These are phyloP conservation scores for Suricata suricatta DNA, from an alignment of 2,113 vertebrate genomes.

Conservation along the genomic window DNA sequence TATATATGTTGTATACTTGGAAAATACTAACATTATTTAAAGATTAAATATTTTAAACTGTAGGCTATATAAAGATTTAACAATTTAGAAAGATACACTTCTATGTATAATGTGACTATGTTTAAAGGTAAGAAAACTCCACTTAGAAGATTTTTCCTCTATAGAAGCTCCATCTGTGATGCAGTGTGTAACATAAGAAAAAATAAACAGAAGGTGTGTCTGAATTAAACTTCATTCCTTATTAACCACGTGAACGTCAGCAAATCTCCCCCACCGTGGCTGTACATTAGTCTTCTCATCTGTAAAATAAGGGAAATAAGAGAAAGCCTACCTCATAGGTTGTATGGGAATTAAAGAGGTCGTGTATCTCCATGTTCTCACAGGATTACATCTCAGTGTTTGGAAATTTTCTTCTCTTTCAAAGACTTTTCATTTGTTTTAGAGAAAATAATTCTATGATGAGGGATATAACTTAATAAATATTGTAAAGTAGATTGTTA, in stretches of 20 bases:
- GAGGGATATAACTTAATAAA: not conserved
- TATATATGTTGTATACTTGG: not conserved
- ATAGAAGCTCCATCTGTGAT: fast-evolving
- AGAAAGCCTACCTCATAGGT: not conserved
- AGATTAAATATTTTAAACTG: not conserved
- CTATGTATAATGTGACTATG: not conserved
- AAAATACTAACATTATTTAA: not conserved
- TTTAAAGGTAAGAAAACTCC: not conserved
- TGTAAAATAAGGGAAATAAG: not conserved
- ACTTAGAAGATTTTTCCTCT: not conserved
- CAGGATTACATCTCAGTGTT: not conserved
- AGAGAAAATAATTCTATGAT: not conserved
- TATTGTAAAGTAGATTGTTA: not conserved
- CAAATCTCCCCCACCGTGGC: not conserved
- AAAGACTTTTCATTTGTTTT: not conserved
- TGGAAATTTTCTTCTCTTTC: not conserved
- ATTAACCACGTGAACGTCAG: not conserved
- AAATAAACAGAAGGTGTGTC: not conserved
- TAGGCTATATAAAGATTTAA: not conserved
- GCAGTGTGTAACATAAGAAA: not conserved
- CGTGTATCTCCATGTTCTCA: not conserved
- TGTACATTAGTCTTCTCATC: not conserved
- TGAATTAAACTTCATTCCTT: too few relatives aligned
- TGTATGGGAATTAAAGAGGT: not conserved
- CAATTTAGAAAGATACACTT: not conserved